Evolutionary conservation across 1,140 invertebrate genomes (phyloP).

Genomic region (Trichonephila clavipes): DNA sequence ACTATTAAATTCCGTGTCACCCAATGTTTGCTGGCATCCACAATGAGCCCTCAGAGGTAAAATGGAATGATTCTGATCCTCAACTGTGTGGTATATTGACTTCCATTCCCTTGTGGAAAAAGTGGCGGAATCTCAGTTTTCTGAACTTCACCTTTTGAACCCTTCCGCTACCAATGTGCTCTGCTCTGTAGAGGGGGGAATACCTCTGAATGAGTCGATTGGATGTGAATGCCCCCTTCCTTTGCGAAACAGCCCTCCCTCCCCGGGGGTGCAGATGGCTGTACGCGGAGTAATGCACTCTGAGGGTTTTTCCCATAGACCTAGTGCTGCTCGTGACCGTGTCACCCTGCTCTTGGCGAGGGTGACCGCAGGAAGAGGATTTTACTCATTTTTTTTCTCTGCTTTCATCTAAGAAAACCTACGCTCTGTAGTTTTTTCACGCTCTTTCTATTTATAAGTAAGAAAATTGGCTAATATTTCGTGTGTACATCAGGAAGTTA

Average conservation of each 20-base stretch:
- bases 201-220: background rate
- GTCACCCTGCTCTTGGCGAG: constrained; percentile 47
- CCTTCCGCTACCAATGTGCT: background rate
- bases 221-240: background rate
- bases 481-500: no score
- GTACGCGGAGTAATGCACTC: background rate
- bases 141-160: background rate
- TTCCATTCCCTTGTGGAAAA: background rate
- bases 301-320: constrained; percentile 63
- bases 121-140: constrained; percentile 5
- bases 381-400: background rate
- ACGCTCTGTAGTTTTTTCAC: background rate
- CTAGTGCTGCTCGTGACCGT: constrained; percentile 66
- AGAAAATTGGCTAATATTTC: no score
- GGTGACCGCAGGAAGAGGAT: constrained; percentile 13
- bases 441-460: background rate
- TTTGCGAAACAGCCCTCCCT: background rate
- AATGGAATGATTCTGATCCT: no score
- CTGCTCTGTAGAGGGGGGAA: background rate
- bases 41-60: no score
- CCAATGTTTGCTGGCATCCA: no score
- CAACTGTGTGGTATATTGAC: background rate
- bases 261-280: constrained; percentile 40
- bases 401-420: background rate
- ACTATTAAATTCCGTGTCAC: no score